Percentiles rank a stretch among this genome's conserved stretches.
Conservation (phyloP, 2,888 invertebrate species). For the Nipponacmea schrenckii region DNA sequence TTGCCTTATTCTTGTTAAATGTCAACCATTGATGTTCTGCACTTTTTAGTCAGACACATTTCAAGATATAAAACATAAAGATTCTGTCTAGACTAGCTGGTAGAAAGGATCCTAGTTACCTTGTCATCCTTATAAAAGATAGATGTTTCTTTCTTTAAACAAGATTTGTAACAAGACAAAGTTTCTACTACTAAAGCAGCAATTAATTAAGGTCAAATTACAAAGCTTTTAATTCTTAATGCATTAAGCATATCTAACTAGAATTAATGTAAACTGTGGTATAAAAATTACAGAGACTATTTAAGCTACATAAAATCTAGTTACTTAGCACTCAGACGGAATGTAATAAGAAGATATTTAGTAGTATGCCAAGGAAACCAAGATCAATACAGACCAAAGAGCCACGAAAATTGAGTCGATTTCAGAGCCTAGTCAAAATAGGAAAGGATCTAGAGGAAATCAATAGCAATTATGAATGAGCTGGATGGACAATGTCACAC, state of each 20-base stretch:
- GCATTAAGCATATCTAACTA: background rate
- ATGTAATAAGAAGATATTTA: slow-evolving; percentile 2
- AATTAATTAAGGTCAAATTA: slow-evolving; percentile 5
- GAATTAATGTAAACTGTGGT: background rate
- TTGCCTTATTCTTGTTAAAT: too few relatives aligned
- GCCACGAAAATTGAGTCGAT: slow-evolving; percentile 14
- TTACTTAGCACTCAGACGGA: slow-evolving; percentile 5
- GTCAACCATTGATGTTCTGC: too few relatives aligned
- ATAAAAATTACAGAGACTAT: background rate
- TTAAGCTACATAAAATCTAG: background rate
- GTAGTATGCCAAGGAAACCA: slow-evolving; percentile 1
- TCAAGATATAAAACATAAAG: too few relatives aligned
- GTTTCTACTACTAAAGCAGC: too few relatives aligned
- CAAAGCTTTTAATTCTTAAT: background rate
- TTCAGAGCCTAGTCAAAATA: background rate
- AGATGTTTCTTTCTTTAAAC: too few relatives aligned
- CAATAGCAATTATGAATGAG: slow-evolving; percentile 8
- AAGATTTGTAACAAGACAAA: too few relatives aligned
- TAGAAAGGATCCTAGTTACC: too few relatives aligned
- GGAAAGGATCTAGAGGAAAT: slow-evolving; percentile 4
- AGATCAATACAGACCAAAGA: slow-evolving; percentile 18
- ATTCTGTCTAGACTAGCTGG: too few relatives aligned
- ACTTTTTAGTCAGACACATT: too few relatives aligned
- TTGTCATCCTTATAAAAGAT: too few relatives aligned
- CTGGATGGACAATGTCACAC: background rate